Evolutionary conservation across 1,140 invertebrate genomes (phyloP), one percentile per base, ranked within the genome.

Genomic region (Thaumetopoea pityocampa): DNA sequence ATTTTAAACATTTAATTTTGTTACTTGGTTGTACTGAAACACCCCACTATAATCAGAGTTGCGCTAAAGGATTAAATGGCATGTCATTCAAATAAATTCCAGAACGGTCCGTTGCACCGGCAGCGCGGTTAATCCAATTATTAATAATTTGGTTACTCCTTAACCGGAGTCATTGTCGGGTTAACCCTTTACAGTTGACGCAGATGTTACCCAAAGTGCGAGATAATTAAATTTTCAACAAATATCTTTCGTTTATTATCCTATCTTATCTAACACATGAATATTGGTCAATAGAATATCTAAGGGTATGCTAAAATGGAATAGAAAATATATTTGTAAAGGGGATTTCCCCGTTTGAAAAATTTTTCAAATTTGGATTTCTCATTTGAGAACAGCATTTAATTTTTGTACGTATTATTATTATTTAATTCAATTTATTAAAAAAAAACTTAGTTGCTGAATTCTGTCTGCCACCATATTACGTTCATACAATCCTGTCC

Each of bases 61-160:
- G 22, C 26, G 8, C 33, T 33, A 50, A 46, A 57, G 55, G 55
- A 52, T 59, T 62, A 51, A 58, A 51, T 32, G 52, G 40, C 64
- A 51, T 49, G 55, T 48, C 60, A 52, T 64, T 67, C 46, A 58
- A 62, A 55, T 52, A 50, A 70, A 55, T 63, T 66, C 57, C 61
- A 38, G 49, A 59, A 51, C 57, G 51, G 44, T 51, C 55, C 51
- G 45, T 41, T 28, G 35, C 17, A 43, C n/a, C n/a, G n/a, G 26
- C 33, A 33, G 15, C 30, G 30, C 35, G 56, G 38, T 54, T 74
- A 74, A 74, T 71, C 50, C 54, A 65, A 67, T 74, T 74, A 74
- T 41, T 26, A 50, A 40, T 68, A 70, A 70, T 54, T 58, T 42
- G 56, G 48, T 72, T 67, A 70, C 54, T 56, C 63, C 53, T 65